Conservation (phyloP, 64 coral and sea anemone genomes). For the Astreopora myriophthalma region DNA sequence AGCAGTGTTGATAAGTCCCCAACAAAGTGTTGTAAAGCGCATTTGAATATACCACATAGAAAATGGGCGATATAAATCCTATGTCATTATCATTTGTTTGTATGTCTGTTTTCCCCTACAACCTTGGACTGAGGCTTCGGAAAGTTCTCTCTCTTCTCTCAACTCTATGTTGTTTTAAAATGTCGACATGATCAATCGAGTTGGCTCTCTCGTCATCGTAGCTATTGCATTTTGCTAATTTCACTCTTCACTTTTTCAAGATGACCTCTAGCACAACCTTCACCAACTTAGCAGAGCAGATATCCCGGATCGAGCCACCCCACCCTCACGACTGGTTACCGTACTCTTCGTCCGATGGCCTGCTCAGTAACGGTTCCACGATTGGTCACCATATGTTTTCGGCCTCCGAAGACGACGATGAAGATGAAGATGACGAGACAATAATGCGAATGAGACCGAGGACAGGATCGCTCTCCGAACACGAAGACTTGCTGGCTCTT, state of each 20-base stretch:
- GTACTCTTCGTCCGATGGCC: constrained; percentile 38
- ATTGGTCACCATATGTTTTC: constrained; percentile 61
- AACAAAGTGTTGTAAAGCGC: too few relatives aligned
- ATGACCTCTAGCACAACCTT: constrained; percentile 45
- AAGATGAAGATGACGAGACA: constrained; percentile 73
- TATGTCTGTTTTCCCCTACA: too few relatives aligned
- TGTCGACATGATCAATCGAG: too few relatives aligned
- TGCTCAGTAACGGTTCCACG: constrained; percentile 51
- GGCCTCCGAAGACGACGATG: constrained; percentile 77
- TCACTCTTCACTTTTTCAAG: background rate
- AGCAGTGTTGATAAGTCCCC: too few relatives aligned
- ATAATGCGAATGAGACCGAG: constrained; percentile 74
- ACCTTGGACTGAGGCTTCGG: too few relatives aligned
- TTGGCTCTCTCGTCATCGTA: too few relatives aligned
- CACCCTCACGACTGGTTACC: constrained; percentile 64
- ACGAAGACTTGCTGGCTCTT: constrained; percentile 85
- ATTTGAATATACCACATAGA: too few relatives aligned
- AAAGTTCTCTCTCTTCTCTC: too few relatives aligned
- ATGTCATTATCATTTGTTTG: too few relatives aligned
- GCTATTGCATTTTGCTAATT: too few relatives aligned
- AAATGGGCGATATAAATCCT: too few relatives aligned
- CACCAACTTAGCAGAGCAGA: constrained; percentile 86
- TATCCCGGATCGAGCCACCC: constrained; percentile 92
- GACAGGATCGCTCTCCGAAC: constrained; percentile 91
- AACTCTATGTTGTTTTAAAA: too few relatives aligned